Evolutionary conservation across 2,888 invertebrate genomes (phyloP), one percentile per base, ranked within the genome.

Genomic region (Acanthopleura granulata): DNA sequence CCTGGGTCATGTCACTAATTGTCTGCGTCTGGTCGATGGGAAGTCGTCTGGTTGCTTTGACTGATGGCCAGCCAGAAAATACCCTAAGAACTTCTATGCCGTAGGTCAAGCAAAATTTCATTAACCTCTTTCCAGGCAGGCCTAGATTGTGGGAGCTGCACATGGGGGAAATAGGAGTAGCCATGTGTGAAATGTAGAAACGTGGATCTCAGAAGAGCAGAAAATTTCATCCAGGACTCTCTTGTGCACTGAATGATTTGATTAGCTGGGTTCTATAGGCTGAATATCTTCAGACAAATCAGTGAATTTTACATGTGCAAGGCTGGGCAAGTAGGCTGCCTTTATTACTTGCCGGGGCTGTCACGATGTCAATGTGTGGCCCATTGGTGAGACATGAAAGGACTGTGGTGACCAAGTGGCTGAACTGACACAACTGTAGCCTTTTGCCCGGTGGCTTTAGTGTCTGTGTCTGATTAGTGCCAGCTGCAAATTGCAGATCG

Each of bases 141-240:
- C 22, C 1, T 74, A 70, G 76, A 72, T 74, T 72, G 40, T 25
- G 40, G 40, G 50, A 72, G 49, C 72, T 72, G 66, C 69, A 74
- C 74, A 73, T 75, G 78, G 74, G 73, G 75, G 75, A 71, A 66
- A 66, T 16, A 25, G 66, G 14, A 27, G 22, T 27, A 25, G 4
- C 14, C 66, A 66, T 66, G 66, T 66, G 66, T 66, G 66, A 66
- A 66, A 66, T 66, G 22, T 25, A 66, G 66, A 27, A 66, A 66
- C 29, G 66, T 22, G 25, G 25, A 27, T 6, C 16, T 27, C 66
- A 66, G 66, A 66, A 66, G 25, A 16, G 66, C 66, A 66, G 66
- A 66, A 66, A 66, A 66, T 66, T 66, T 27, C 66, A 66, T 66
- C 25, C 27, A 27, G 3, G 29, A 27, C 16, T 66, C 29, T 27